Conservation (phyloP, 2,113 vertebrate genomes). For the Motacilla alba region DNA sequence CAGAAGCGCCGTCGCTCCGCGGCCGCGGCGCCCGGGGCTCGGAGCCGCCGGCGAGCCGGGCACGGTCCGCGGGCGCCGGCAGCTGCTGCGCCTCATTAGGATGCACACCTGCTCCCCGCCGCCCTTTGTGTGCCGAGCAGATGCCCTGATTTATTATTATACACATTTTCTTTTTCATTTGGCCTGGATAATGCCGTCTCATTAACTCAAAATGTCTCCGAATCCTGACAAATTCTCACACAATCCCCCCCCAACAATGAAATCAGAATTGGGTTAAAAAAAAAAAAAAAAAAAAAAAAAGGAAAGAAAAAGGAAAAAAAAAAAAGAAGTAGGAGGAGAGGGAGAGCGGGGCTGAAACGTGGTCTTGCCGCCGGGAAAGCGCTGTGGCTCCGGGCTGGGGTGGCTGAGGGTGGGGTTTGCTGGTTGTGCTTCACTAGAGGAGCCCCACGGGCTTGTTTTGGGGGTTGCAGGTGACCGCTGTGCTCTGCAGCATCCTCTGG, state of each 20-base stretch:
- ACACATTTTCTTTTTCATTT: slow-evolving; percentile 57
- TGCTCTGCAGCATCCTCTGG: neutral
- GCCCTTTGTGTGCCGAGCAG: slow-evolving; percentile 78
- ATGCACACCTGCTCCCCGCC: slow-evolving; percentile 89
- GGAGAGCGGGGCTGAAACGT: neutral
- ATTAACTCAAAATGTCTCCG: slow-evolving; percentile 48
- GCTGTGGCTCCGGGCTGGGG: fast-evolving
- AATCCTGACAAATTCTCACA: slow-evolving; percentile 60
- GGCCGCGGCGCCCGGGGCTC: neutral
- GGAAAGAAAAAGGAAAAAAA: too few species aligned
- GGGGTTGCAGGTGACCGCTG: neutral
- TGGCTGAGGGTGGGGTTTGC: neutral
- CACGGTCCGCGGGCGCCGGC: slow-evolving; percentile 70
- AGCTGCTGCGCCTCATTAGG: slow-evolving; percentile 85
- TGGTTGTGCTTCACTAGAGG: neutral
- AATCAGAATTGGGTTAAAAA: slow-evolving; percentile 10
- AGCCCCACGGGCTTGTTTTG: neutral
- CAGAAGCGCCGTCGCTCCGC: slow-evolving; percentile 6
- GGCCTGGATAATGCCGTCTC: slow-evolving; percentile 45
- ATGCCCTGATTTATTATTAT: slow-evolving; percentile 80
- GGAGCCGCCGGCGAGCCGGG: slow-evolving; percentile 7
- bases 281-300: neutral
- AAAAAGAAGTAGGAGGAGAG: neutral
- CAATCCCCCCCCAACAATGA: slow-evolving; percentile 9
- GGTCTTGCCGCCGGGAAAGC: neutral